Evolutionary conservation across 2,888 invertebrate genomes (phyloP), one percentile per base, ranked within the genome.

Genomic region (Xestia sexstrigata): DNA sequence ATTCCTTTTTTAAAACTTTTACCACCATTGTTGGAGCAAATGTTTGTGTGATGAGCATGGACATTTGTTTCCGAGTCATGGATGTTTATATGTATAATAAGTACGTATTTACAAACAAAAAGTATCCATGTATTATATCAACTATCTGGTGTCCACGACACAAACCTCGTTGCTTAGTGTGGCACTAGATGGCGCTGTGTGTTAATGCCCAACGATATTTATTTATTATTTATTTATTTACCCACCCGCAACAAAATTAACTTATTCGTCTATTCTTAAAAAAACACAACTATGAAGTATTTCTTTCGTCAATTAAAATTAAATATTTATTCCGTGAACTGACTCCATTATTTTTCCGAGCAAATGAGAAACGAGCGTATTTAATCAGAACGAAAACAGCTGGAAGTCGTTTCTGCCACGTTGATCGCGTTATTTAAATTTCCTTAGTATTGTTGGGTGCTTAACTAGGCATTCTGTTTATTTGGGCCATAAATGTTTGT

Each of bases 301-400:
- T n/a, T n/a, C 45, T 7, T 60, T 17, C 47, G 20, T 72, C 60
- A 70, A 84, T 74, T 76, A 75, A 65, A 79, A 74, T 63, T 66
- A 76, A 85, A 87, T 78, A 77, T 76, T 76, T 81, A 85, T 78
- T 79, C 73, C 76, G 70, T 75, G 74, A 79, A 73, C 70, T 47
- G 71, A 65, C 71, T 79, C 67, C 78, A 78, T 83, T 81, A 78
- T 81, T 79, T 60, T 78, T 73, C 77, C 63, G 76, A 81, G 71
- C 20, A 63, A 87, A 82, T 82, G 71, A 88, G 74, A 82, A 88
- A 88, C 72, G 82, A 79, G 65, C 58, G 35, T 74, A 84, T 85
- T 84, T 87, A 84, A 87, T 80, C 82, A 86, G 65, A 87, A 78
- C 23, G 76, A 78, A 85, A 87, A 80, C 69, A 86, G 75, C 84